Evolutionary conservation across 2,797 vertebrate species (phyloP).

Genomic region (Spondyliosoma cantharus): DNA sequence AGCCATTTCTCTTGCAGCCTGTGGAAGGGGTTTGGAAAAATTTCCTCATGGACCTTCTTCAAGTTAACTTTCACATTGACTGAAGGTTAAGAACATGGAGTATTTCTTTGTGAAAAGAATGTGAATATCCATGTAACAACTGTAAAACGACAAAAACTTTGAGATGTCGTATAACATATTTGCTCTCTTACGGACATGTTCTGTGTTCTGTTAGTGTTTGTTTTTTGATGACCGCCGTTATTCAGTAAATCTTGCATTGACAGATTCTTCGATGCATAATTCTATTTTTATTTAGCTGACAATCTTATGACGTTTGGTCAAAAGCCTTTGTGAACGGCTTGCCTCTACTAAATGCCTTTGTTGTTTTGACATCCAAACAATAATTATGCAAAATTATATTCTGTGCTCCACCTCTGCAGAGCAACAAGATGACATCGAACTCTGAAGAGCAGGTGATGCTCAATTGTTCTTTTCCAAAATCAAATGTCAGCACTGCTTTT

Average conservation of each 20-base stretch:
- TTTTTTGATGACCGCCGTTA: neutral
- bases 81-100: slow-evolving; percentile 52
- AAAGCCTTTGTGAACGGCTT: slow-evolving; percentile 50
- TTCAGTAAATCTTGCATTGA: slow-evolving; percentile 11
- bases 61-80: slow-evolving; percentile 39
- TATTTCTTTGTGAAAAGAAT: slow-evolving; percentile 39
- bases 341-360: slow-evolving; percentile 39
- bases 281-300: slow-evolving; percentile 9
- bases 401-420: slow-evolving; percentile 29
- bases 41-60: slow-evolving; percentile 41
- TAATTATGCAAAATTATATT: slow-evolving; percentile 42
- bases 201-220: neutral
- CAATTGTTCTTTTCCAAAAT: slow-evolving; percentile 45
- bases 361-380: slow-evolving; percentile 49
- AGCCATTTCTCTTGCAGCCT: slow-evolving; percentile 38
- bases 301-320: slow-evolving; percentile 44
- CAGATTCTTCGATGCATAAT: neutral
- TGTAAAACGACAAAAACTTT: slow-evolving; percentile 12
- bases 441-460: slow-evolving; percentile 56
- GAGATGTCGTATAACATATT: neutral
- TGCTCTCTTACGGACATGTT: neutral
- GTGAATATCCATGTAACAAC: slow-evolving; percentile 31
- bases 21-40: neutral
- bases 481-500: slow-evolving; percentile 52
- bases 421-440: slow-evolving; percentile 29